Percentiles rank a stretch among this genome's conserved stretches.
phyloP scores from a whole-genome alignment of 2,888 invertebrate genomes.

The Rotaria sp. region DNA sequence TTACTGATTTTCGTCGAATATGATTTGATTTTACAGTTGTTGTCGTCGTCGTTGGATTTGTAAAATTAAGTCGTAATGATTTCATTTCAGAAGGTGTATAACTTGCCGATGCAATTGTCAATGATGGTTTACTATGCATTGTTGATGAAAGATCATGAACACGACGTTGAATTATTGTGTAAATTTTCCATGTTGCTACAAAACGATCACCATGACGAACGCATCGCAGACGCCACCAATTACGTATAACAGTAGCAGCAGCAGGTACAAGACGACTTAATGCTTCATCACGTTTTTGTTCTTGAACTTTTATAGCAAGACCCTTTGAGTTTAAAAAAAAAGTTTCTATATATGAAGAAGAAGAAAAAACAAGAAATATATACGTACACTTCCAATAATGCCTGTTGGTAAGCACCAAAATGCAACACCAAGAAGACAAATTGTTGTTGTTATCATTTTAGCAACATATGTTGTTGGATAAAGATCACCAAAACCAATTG shows the following conservation, averaged over 20 bases:
- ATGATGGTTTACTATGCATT: no score
- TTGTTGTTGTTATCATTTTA: constrained; percentile 37
- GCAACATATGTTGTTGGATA: constrained; percentile 39
- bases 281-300: constrained; percentile 33
- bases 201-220: neutral
- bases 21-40: neutral
- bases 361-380: neutral
- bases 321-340: neutral
- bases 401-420: constrained; percentile 39
- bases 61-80: neutral
- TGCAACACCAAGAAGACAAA: constrained; percentile 39
- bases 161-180: neutral
- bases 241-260: constrained; percentile 38
- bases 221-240: constrained; percentile 39
- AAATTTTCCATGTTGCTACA: neutral
- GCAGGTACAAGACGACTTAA: constrained; percentile 38
- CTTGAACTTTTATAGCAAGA: constrained; percentile 39
- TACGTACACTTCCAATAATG: constrained; percentile 35
- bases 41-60: neutral
- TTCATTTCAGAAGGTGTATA: neutral
- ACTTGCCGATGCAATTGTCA: neutral
- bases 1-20: neutral
- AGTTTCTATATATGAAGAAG: neutral
- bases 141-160: neutral
- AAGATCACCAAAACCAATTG: constrained; percentile 30